Evolutionary conservation across 2,888 invertebrate genomes (phyloP).

Genomic region (Drosophila fungiperda): DNA sequence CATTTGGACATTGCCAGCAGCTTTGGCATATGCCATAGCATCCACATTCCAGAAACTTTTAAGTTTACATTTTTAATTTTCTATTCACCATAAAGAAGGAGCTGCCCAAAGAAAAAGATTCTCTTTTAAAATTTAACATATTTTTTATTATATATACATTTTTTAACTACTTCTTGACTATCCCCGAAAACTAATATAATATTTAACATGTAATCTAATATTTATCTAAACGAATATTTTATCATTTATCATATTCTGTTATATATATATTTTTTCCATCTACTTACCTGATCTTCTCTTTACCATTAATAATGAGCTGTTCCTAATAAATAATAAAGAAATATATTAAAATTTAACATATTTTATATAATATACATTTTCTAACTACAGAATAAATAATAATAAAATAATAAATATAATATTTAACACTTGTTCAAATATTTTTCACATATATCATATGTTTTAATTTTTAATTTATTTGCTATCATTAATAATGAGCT

Average conservation of each 20-base stretch:
- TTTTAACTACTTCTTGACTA: not conserved
- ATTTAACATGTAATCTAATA: no score
- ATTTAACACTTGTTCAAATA: no score
- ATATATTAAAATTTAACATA: no score
- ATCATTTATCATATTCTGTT: not conserved
- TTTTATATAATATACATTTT: no score
- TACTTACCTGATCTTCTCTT: not conserved
- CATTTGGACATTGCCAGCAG: slow-evolving; percentile 39
- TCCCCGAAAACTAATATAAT: not conserved
- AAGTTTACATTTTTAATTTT: not conserved
- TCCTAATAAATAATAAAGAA: no score
- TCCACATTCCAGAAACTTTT: not conserved
- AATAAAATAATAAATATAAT: no score
- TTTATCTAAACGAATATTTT: not conserved
- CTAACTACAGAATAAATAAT: no score
- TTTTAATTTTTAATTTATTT: no score
- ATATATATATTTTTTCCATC: not conserved
- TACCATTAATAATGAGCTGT: not conserved
- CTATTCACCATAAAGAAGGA: not conserved
- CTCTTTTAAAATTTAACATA: not conserved
- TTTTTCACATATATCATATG: no score
- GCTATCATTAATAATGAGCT: no score
- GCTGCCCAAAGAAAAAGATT: not conserved
- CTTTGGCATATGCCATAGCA: not conserved
- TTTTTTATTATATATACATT: not conserved